These are phyloP conservation scores for Cyprinodon variegatus DNA, from an alignment of 2,113 vertebrate genomes.

Conservation along the genomic window DNA sequence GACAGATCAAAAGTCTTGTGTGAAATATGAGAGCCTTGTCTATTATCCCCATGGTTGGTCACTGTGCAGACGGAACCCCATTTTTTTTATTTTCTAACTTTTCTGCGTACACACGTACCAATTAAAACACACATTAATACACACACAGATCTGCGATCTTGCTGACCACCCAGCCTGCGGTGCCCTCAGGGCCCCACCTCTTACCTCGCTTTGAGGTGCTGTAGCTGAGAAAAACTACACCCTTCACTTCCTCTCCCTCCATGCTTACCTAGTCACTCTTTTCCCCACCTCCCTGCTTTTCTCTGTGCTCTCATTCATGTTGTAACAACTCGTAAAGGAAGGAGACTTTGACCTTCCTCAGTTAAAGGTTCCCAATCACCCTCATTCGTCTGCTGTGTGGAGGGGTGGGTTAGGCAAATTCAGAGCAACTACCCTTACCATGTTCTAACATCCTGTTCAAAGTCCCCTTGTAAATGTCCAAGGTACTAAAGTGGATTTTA, in stretches of 20 bases:
- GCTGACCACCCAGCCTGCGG: conserved; percentile 79
- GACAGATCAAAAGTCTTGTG: conserved; percentile 33
- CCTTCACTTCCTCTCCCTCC: conserved; percentile 71
- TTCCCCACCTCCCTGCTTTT: conserved; percentile 28
- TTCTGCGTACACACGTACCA: conserved; percentile 46
- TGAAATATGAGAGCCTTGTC: conserved; percentile 59
- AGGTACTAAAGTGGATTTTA: conserved; percentile 32
- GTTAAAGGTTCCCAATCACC: conserved; percentile 65
- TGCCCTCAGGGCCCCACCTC: conserved; percentile 72
- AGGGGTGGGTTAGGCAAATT: conserved; percentile 43
- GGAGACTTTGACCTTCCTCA: conserved; percentile 80
- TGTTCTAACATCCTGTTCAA: conserved; percentile 49
- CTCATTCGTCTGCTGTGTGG: conserved; percentile 46
- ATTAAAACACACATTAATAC: conserved; percentile 69
- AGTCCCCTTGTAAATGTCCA: conserved; percentile 46
- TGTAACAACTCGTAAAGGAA: conserved; percentile 82
- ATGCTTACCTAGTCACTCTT: conserved; percentile 37
- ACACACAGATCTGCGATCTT: conserved; percentile 49
- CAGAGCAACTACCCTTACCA: conserved; percentile 18
- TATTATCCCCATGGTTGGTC: conserved; percentile 62
- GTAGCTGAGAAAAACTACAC: conserved; percentile 78
- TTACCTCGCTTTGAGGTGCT: conserved; percentile 69
- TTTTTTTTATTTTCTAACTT: conserved; percentile 44
- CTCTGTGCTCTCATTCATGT: conserved; percentile 78
- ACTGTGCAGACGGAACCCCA: conserved; percentile 41